Base-by-base conservation (phyloP, 2,888 invertebrate species). In the Euproctis similis region DNA sequence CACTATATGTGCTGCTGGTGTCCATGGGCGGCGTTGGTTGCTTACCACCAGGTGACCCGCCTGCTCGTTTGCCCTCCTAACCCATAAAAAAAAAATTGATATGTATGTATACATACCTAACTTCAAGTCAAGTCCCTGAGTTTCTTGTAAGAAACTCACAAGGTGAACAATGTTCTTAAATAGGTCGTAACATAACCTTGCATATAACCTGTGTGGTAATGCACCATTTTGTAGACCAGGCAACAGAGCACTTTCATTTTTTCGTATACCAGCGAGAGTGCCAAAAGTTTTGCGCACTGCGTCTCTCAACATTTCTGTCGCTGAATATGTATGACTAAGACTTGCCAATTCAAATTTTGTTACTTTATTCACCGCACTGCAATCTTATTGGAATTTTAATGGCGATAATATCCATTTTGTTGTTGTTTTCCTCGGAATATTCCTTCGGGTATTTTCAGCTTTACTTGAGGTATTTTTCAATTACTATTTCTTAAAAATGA, bases 261-360 rank as follows among this genome's bases (percentile, higher is more conserved):
- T n/a, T 82, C 77, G 68, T 65, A 71, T 78, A 76, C 74, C 77
- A 78, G 75, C 61, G 72, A 71, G 78, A 76, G 80, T 81, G 82
- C 82, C 82, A 82, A 80, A 81, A 81, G 55, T 77, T 80, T 82
- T 75, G 73, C 82, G 82, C 82, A 84, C 59, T 82, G 82, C 82
- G 82, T 73, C 50, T 39, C 36, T 32, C 72, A 64, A 46, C 53
- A 42, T 44, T 62, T 60, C 45, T 34, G 46, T 39, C 48, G 50
- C 66, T 80, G 75, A 78, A 80, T 80, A 78, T 81, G 76, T 78
- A 77, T 78, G 70, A 66, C 46, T 42, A 51, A 53, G 62, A 73
- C 67, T 78, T 77, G 78, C 74, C 75, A 78, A 81, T 76, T 76
- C 68, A 69, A 76, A 74, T 77, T 69, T 42, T 39, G 56, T 63